A percentile compares a stretch with the other conserved stretches of the same genome.
Conservation (phyloP, 2,888 invertebrate species). For the Latheticus oryzae region DNA sequence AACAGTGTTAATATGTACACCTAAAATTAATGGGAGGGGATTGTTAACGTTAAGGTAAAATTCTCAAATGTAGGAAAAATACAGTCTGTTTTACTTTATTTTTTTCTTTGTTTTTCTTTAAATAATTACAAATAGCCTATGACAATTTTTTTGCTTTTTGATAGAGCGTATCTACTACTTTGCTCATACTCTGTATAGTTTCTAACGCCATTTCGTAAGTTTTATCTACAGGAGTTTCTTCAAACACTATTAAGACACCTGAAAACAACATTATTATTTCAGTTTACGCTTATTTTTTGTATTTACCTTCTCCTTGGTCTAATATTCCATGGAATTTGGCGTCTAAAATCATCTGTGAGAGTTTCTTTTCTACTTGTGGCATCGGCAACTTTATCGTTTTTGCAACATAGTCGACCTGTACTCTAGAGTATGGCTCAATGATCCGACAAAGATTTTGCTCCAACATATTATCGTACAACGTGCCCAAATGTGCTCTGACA, state of each 20-base stretch:
- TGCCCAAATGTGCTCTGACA: constrained; percentile 95
- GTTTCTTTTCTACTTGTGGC: constrained; percentile 95
- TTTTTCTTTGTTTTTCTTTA: constrained; percentile 37
- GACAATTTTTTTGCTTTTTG: constrained; percentile 99
- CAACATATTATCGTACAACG: constrained; percentile 97
- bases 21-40: constrained; percentile 28
- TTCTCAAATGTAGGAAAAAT: constrained; percentile 55
- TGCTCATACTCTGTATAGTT: constrained; percentile 98
- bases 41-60: constrained; percentile 37
- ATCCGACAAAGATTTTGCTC: constrained; percentile 99
- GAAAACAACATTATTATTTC: constrained; percentile 20
- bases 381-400: constrained; percentile 90
- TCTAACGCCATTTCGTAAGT: constrained; percentile 98
- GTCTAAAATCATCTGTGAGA: constrained; percentile 99
- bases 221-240: constrained; percentile 93
- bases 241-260: constrained; percentile 96
- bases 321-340: constrained; percentile 97
- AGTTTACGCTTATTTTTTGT: too few species aligned
- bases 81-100: constrained; percentile 56
- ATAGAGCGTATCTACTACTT: constrained; percentile 99
- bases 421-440: constrained; percentile 98
- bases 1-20: constrained; percentile 50
- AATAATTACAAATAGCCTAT: constrained; percentile 67
- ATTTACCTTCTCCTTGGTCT: constrained; percentile 91
- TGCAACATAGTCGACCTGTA: constrained; percentile 94